Evolutionary conservation across 2,113 vertebrate genomes (phyloP), one percentile per base, ranked within the genome.

Genomic region (Montifringilla adamsi): DNA sequence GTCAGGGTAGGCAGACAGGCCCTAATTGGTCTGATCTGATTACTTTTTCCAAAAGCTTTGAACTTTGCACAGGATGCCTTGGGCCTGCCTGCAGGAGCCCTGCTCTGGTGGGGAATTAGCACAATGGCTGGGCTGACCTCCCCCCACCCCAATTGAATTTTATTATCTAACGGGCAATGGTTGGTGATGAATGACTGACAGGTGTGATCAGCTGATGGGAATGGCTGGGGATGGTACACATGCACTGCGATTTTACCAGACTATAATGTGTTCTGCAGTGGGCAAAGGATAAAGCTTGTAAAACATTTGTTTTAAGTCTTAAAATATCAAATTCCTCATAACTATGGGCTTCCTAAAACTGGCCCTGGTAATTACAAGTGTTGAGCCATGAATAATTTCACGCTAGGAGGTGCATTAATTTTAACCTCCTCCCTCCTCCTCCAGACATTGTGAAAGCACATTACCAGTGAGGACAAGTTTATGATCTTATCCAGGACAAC

Each of bases 301-400:
- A 98, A 98, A 98, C 97, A 96, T 98, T 98, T 98, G 97, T 96
- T 98, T 98, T 98, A 98, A 97, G 98, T 98, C 98, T 98, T 98
- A 98, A 98, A 98, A 98, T 98, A 98, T 98, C 98, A 97, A 96
- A 97, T 98, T 98, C 97, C 98, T 96, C 41, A 13, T 95, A 97
- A 98, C 96, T 70, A 77, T 17, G 91, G 69, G 92, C 97, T 94
- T 92, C 94, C 73, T 72, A 96, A 97, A 96, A 94, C 94, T 86
- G 96, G 97, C 92, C 84, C 95, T 96, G 94, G 97, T 96, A 98
- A 97, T 98, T 98, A 97, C 82, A 97, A 96, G 93, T 97, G 95
- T 95, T 96, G 96, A 96, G 90, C 96, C 93, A 94, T 93, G 96
- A 97, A 96, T 94, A 96, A 96, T 97, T 96, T 96, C 95, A 95